A percentile compares a stretch with the other conserved stretches of the same genome.
These are phyloP conservation scores for Leptopilina drosophilae DNA, from an alignment of 2,888 invertebrate species.

Conservation along the genomic window DNA sequence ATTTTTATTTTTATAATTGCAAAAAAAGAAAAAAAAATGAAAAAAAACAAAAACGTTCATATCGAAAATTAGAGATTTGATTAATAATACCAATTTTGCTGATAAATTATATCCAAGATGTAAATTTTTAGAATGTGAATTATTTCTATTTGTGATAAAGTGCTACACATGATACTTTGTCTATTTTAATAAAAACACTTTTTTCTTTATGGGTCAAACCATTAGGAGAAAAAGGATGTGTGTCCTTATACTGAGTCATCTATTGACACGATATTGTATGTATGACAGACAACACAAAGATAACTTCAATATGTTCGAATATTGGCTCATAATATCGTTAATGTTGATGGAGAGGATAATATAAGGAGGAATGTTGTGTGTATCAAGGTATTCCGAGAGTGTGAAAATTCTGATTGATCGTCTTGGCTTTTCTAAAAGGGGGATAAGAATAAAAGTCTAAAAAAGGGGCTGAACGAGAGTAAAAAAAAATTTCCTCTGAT, in stretches of 20 bases:
- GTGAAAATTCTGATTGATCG: constrained; percentile 29
- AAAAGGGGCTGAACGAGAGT: neutral
- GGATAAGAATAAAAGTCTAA: constrained; percentile 1
- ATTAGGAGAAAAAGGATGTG: constrained; percentile 20
- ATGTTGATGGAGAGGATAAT: constrained; percentile 27
- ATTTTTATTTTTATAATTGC: too few species aligned
- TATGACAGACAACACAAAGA: constrained; percentile 20
- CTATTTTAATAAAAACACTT: too few species aligned
- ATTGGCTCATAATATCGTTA: constrained; percentile 31
- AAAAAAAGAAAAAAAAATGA: neutral
- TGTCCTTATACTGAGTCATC: constrained; percentile 17
- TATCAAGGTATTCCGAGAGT: constrained; percentile 7
- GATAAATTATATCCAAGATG: too few species aligned
- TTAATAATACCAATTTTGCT: too few species aligned
- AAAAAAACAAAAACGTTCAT: too few species aligned
- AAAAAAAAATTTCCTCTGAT: neutral
- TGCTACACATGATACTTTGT: too few species aligned
- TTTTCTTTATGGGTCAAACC: neutral
- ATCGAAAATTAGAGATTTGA: too few species aligned
- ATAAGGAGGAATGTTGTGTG: neutral
- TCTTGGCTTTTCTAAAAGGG: neutral
- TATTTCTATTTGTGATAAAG: too few species aligned
- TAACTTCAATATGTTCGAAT: constrained; percentile 31
- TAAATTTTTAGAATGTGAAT: too few species aligned
- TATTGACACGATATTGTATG: constrained; percentile 6